phyloP scores from a whole-genome alignment of 2,797 vertebrate genomes.

The Microchirus variegatus region DNA sequence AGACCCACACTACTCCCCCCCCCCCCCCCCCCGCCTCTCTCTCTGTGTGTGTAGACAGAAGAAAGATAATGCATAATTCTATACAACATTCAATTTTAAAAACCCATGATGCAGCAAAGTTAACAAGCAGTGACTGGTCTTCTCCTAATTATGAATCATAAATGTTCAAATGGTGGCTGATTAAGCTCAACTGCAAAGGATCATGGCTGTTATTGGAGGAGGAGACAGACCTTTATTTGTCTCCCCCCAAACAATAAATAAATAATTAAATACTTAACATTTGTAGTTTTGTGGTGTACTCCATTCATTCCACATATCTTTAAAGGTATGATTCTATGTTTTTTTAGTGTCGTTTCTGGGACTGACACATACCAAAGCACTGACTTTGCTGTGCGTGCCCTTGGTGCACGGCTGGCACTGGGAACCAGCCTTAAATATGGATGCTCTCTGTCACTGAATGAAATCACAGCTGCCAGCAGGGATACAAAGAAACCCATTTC shows the following conservation, averaged over 20 bases:
- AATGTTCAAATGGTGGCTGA: constrained; percentile 51
- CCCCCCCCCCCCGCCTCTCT: not conserved
- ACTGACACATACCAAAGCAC: too few species aligned
- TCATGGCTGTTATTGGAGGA: constrained; percentile 49
- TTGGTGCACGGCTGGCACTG: too few species aligned
- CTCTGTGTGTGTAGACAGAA: not conserved
- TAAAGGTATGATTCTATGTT: too few species aligned
- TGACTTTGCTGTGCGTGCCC: too few species aligned
- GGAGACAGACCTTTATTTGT: constrained; percentile 50
- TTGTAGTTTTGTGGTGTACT: constrained; percentile 1
- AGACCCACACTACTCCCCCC: not conserved
- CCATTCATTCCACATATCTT: not conserved
- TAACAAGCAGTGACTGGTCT: constrained; percentile 23
- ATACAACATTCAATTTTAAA: constrained; percentile 43
- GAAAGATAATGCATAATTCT: constrained; percentile 28
- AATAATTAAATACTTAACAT: too few species aligned
- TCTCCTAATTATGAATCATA: constrained; percentile 48
- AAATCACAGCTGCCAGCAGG: too few species aligned
- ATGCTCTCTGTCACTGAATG: too few species aligned
- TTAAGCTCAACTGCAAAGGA: constrained; percentile 39
- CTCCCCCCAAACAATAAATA: constrained; percentile 7
- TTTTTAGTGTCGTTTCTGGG: too few species aligned
- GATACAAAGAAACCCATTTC: too few species aligned
- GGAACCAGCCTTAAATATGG: too few species aligned
- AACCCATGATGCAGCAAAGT: constrained; percentile 14